A percentile compares a stretch with the other conserved stretches of the same genome.
phyloP scores from a whole-genome alignment of 2,113 vertebrate genomes.

The Gasterosteus aculeatus region DNA sequence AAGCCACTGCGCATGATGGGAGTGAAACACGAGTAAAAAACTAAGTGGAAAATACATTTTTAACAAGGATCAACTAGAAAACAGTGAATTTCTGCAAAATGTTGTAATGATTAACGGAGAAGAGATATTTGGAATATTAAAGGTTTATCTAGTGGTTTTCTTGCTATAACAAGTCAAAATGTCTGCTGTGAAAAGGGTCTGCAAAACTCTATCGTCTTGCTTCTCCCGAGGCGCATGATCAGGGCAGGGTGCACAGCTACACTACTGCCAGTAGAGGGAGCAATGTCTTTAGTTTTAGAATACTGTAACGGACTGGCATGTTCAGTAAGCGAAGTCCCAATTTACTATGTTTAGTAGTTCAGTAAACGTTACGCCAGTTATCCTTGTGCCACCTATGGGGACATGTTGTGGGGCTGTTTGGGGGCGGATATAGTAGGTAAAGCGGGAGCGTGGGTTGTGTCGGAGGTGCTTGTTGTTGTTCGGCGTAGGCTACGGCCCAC shows the following conservation, averaged over 20 bases:
- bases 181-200: not conserved
- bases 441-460: too few species aligned
- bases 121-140: not conserved
- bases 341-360: too few species aligned
- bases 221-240: not conserved
- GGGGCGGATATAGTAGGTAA: too few species aligned
- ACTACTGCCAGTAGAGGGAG: constrained; percentile 38
- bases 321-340: not conserved
- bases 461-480: too few species aligned
- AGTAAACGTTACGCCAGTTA: too few species aligned
- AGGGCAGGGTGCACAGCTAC: not conserved
- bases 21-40: not conserved
- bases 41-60: not conserved
- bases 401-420: too few species aligned
- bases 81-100: not conserved
- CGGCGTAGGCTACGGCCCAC: too few species aligned
- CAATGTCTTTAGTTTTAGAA: not conserved
- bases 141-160: not conserved
- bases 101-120: not conserved
- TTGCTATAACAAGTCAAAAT: not conserved
- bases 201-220: not conserved
- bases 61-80: not conserved
- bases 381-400: too few species aligned
- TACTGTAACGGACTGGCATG: not conserved
- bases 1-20: not conserved